Conservation (phyloP, 2,797 vertebrate species). For the Dromococcyx pavoninus region DNA sequence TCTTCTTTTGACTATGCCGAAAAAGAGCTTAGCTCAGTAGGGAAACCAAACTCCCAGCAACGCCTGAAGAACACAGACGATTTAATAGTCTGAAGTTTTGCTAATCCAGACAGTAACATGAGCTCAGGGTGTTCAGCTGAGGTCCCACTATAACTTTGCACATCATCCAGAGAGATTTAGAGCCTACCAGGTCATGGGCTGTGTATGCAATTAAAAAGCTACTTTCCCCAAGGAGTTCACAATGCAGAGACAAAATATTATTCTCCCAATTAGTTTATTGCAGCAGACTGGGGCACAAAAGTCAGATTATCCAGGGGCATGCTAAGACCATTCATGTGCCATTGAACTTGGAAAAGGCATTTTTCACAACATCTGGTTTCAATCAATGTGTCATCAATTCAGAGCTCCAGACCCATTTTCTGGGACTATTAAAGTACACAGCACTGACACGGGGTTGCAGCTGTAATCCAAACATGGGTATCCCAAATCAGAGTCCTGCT, state of each 20-base stretch:
- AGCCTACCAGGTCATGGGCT: conserved; percentile 38
- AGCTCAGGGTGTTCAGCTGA: conserved; percentile 35
- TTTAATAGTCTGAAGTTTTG: conserved; percentile 42
- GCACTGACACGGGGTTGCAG: not conserved
- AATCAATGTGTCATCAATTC: conserved; percentile 39
- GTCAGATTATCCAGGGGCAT: not conserved
- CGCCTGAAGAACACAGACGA: not conserved
- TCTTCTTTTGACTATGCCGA: not conserved
- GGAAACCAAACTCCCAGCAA: conserved; percentile 40
- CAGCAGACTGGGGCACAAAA: conserved; percentile 36
- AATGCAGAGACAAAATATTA: conserved; percentile 23
- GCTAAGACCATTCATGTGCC: conserved; percentile 38
- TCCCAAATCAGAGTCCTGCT: not conserved
- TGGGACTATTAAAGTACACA: conserved; percentile 19
- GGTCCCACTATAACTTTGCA: conserved; percentile 11
- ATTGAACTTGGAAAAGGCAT: conserved; percentile 61
- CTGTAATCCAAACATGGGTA: not conserved
- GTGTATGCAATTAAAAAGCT: conserved; percentile 25
- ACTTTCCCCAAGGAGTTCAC: conserved; percentile 15
- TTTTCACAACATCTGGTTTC: conserved; percentile 42
- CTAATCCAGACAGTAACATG: conserved; percentile 60
- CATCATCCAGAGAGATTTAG: conserved; percentile 51
- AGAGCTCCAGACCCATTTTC: not conserved
- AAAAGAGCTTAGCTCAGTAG: conserved; percentile 12
- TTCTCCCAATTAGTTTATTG: conserved; percentile 56